These are phyloP conservation scores for Morpho helenor DNA, from an alignment of 2,888 invertebrate genomes.

Conservation along the genomic window DNA sequence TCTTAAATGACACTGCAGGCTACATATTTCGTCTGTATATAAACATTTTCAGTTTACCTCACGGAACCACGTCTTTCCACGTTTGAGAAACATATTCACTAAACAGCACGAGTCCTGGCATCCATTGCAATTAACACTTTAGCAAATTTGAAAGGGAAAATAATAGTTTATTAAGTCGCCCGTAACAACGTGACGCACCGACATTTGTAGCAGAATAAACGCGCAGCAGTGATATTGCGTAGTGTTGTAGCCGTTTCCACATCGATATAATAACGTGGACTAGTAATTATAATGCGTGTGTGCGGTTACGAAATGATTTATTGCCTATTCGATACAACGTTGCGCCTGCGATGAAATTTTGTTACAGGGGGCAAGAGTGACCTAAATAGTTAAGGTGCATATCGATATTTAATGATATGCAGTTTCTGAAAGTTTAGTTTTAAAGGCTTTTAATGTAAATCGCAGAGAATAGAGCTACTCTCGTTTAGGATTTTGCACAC, in stretches of 20 bases:
- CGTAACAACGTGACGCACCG: conserved; percentile 36
- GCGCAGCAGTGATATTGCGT: conserved; percentile 36
- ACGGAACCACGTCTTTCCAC: conserved; percentile 64
- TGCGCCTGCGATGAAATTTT: conserved; percentile 2
- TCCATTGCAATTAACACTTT: conserved; percentile 26
- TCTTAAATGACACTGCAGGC: too few species aligned
- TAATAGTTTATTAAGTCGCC: conserved; percentile 29
- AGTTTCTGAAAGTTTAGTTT: too few species aligned
- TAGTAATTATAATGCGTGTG: conserved; percentile 2
- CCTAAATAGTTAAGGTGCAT: too few species aligned
- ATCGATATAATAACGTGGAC: conserved; percentile 19
- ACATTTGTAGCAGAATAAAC: conserved; percentile 32
- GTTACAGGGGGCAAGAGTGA: not conserved
- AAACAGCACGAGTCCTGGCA: conserved; percentile 15
- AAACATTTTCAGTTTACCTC: conserved; percentile 43
- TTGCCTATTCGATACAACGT: conserved; percentile 9
- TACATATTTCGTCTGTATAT: not conserved
- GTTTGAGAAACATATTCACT: conserved; percentile 45
- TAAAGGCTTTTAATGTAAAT: too few species aligned
- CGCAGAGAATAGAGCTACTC: too few species aligned
- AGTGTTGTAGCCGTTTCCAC: conserved; percentile 33
- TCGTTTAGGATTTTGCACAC: too few species aligned
- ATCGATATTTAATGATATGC: too few species aligned
- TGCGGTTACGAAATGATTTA: conserved; percentile 8
- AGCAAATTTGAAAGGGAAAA: conserved; percentile 24